Base-by-base conservation (phyloP, 2,113 vertebrate genomes). In the Brachyhypopomus occidentalis region DNA sequence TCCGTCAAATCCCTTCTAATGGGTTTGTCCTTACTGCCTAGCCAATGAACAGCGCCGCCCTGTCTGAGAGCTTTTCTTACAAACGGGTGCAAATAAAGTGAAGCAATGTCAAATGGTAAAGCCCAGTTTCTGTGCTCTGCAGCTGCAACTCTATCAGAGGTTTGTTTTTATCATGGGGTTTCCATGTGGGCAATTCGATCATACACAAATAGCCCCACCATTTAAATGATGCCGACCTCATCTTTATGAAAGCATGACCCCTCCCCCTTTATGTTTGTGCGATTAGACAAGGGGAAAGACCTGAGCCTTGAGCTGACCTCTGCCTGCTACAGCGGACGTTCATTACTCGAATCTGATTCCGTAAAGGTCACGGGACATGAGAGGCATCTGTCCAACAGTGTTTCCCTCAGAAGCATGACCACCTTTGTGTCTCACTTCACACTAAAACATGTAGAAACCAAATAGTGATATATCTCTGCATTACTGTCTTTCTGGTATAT, bases 1-100 rank as follows among this genome's bases (percentile, higher is more conserved):
- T 85, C 85, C 72, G 83, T 83, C 72, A 58, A 64, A 82, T 86
- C 71, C 56, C 22, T 56, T 30, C 36, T 63, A 36, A 88, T 81
- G 72, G 77, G 60, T 72, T n/a, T 4, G 23, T 59, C 34, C 27
- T 75, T 55, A 78, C 75, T 77, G 30, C 25, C 41, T 30, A 73
- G 25, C 72, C 22, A 36, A 25, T 48, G 62, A 62, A 41, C 41
- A 55, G 78, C 73, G 48, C 75, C 80, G 52, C 63, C 55, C 27
- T 58, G 81, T 85, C 82, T 78, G 70, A 30, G 38, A 55, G 56
- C 36, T 67, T 69, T 83, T 86, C 84, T 66, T 77, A 48, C 45
- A 11, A 30, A 17, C 14, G 14, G 55, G 72, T 1, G 9, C 23
- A 72, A 75, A 83, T 76, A 1, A 83, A 83, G 69, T 83, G 78